phyloP scores from a whole-genome alignment of 2,797 vertebrate genomes.

The Carduelis carduelis region DNA sequence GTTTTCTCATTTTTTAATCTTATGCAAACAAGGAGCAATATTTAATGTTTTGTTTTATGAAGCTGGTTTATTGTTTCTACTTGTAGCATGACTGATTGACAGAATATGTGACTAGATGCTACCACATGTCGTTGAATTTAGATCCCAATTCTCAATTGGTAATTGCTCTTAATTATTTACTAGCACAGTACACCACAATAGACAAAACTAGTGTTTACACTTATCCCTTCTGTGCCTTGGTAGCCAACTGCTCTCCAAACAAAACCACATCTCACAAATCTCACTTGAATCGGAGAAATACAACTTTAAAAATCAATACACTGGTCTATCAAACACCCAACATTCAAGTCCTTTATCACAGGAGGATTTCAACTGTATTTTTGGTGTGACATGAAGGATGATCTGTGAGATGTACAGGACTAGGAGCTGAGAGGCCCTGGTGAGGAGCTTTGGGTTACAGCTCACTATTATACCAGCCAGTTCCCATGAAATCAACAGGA shows the following conservation, averaged over 20 bases:
- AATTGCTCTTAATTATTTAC: constrained; percentile 18
- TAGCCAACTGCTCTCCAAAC: constrained; percentile 5
- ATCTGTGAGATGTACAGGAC: neutral
- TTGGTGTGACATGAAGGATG: neutral
- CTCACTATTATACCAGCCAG: neutral
- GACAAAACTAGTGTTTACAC: constrained; percentile 22
- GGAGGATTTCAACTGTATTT: neutral
- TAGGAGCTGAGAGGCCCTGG: neutral
- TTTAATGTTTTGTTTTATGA: neutral
- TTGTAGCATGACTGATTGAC: neutral
- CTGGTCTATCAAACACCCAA: neutral
- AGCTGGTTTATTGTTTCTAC: neutral
- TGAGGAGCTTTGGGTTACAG: neutral
- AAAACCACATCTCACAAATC: constrained; percentile 5
- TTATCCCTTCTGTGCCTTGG: neutral
- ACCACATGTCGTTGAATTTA: neutral
- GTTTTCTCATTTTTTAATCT: neutral
- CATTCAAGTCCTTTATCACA: neutral
- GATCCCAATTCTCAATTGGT: neutral
- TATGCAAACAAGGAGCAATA: neutral
- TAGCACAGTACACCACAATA: neutral
- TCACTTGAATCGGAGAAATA: neutral
- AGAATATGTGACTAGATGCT: neutral
- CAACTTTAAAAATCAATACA: neutral
- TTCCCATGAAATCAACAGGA: neutral